A percentile compares a stretch with the other conserved stretches of the same genome.
Evolutionary conservation across 2,113 vertebrate genomes (phyloP).

Genomic region (Parus major): DNA sequence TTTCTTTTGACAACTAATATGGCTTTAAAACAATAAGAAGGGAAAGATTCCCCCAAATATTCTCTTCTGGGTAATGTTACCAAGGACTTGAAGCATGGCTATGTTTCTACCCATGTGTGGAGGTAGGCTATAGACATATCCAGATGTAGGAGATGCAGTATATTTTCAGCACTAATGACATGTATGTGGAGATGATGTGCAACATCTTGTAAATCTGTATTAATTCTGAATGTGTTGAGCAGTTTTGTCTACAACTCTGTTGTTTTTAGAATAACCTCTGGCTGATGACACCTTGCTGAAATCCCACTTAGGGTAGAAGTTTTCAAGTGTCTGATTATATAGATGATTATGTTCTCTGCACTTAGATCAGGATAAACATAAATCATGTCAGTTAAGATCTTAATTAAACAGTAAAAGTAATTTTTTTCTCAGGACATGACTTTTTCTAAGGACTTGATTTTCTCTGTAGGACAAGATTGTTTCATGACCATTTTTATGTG

Average conservation of each 20-base stretch:
- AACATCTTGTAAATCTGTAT: neutral
- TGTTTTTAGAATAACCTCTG: neutral
- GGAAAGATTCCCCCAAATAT: neutral
- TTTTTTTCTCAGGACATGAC: neutral
- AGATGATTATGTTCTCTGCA: neutral
- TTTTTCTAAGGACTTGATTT: neutral
- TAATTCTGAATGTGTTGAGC: neutral
- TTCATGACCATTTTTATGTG: neutral
- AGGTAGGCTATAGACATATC: neutral
- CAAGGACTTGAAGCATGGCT: neutral
- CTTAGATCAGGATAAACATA: neutral
- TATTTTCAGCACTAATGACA: neutral
- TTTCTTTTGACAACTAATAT: neutral
- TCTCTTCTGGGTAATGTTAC: neutral
- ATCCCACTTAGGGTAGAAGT: neutral
- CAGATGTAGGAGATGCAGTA: neutral
- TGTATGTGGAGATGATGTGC: accelerated
- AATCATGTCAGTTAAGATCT: neutral
- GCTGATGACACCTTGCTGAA: neutral
- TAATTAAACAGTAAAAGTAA: neutral
- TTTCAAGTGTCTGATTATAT: neutral
- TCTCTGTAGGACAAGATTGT: neutral
- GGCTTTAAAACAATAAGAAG: neutral
- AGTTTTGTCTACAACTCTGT: neutral
- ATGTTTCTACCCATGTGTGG: neutral